Percentiles rank a stretch among this genome's conserved stretches.
Conservation (phyloP, 2,797 vertebrate genomes). For the Uromys caudimaculatus region DNA sequence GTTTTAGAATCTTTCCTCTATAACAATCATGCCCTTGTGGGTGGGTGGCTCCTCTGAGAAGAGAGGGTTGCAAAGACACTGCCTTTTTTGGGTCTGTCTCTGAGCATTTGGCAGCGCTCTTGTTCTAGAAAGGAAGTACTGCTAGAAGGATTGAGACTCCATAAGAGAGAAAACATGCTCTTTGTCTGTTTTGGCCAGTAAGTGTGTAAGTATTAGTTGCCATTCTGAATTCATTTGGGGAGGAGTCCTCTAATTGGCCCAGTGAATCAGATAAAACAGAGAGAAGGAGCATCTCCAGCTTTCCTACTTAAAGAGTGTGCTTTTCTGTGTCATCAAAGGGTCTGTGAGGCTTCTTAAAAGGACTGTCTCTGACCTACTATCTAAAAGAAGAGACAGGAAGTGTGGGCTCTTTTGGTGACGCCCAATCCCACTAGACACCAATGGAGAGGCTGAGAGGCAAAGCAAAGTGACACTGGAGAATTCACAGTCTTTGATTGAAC, state of each 20-base stretch:
- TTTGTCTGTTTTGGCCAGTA: background rate
- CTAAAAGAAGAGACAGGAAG: constrained; percentile 34
- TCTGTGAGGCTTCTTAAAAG: constrained; percentile 24
- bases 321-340: constrained; percentile 18
- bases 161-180: background rate
- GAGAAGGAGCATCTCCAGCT: background rate
- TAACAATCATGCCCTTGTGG: background rate
- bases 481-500: constrained; percentile 37
- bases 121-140: background rate
- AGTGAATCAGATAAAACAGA: constrained; percentile 17
- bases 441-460: constrained; percentile 38
- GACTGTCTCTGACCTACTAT: constrained; percentile 23
- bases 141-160: background rate
- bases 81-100: background rate
- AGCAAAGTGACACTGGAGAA: constrained; percentile 28
- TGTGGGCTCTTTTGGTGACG: constrained; percentile 6
- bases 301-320: constrained; percentile 1
- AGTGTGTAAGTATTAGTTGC: background rate
- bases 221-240: background rate
- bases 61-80: constrained; percentile 10
- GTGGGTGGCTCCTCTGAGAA: background rate
- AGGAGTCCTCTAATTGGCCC: constrained; percentile 10
- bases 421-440: background rate
- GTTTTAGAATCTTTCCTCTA: constrained; percentile 13
- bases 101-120: background rate